A percentile compares a stretch with the other conserved stretches of the same genome.
These are phyloP conservation scores for Drosophila sulfurigaster DNA, from an alignment of 1,140 invertebrate species.

Conservation along the genomic window DNA sequence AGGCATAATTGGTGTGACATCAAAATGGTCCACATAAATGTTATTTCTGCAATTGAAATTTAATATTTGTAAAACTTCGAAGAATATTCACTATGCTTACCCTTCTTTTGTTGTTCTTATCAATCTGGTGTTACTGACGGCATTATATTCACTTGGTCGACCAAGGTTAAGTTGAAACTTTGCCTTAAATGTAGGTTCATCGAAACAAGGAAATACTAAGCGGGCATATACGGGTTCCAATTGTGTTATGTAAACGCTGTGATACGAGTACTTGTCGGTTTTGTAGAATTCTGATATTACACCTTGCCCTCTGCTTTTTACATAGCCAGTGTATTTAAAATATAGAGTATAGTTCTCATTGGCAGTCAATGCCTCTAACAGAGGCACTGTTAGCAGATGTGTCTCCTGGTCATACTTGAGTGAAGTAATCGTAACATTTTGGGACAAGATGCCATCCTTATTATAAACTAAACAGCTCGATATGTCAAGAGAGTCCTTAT, in stretches of 20 bases:
- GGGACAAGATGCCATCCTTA: constrained; percentile 10
- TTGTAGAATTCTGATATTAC: too few species aligned
- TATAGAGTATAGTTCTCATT: constrained; percentile 43
- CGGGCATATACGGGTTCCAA: constrained; percentile 94
- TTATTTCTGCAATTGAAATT: constrained; percentile 40
- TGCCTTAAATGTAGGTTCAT: constrained; percentile 95
- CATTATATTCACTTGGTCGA: constrained; percentile 85
- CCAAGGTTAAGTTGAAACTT: constrained; percentile 90
- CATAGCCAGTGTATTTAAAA: constrained; percentile 84
- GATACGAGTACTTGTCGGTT: too few species aligned
- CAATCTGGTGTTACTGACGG: constrained; percentile 86
- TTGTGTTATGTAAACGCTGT: constrained; percentile 90
- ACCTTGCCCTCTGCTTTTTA: too few species aligned
- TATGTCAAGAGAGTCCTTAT: constrained; percentile 85
- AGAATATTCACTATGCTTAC: constrained; percentile 30
- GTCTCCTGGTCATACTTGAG: constrained; percentile 46
- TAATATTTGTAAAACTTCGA: neutral
- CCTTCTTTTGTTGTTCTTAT: constrained; percentile 21
- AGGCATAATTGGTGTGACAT: constrained; percentile 89
- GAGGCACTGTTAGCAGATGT: constrained; percentile 56
- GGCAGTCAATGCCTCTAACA: constrained; percentile 26
- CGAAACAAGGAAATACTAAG: constrained; percentile 95
- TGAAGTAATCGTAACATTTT: constrained; percentile 31
- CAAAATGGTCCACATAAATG: constrained; percentile 65
- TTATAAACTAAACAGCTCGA: constrained; percentile 35